These are phyloP conservation scores for Cnemophilus loriae DNA, from an alignment of 2,113 vertebrate genomes.

Conservation along the genomic window DNA sequence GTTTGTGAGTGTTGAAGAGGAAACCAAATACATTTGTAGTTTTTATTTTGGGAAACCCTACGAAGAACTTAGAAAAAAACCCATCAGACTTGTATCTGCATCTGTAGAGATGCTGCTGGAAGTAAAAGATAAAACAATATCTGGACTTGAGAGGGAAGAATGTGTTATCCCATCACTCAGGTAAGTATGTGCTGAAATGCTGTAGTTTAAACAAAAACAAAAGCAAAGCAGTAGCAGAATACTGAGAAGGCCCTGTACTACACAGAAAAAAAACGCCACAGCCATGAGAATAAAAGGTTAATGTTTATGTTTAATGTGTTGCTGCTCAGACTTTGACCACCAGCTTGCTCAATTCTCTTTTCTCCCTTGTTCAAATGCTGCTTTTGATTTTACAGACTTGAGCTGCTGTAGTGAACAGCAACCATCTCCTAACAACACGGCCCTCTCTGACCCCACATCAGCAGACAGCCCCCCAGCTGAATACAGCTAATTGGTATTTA, in stretches of 20 bases:
- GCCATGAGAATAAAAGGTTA: not conserved
- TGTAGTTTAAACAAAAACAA: not conserved
- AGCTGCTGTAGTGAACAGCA: not conserved
- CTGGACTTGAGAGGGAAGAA: not conserved
- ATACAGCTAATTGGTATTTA: not conserved
- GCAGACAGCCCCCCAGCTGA: not conserved
- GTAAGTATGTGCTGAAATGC: not conserved
- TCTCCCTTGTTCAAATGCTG: not conserved
- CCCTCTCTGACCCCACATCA: not conserved
- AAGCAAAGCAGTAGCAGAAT: not conserved
- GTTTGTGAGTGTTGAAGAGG: not conserved
- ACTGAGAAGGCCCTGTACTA: not conserved
- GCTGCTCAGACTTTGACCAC: not conserved
- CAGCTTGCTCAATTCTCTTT: not conserved
- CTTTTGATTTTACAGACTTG: not conserved
- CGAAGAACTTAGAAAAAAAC: not conserved
- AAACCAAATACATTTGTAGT: not conserved
- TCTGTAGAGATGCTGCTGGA: not conserved
- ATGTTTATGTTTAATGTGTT: not conserved
- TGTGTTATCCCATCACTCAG: not conserved
- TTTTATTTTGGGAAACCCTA: not conserved
- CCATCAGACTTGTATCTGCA: not conserved
- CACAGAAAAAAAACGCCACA: not conserved
- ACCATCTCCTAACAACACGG: rapidly evolving
- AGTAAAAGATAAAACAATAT: not conserved